A percentile compares a stretch with the other conserved stretches of the same genome.
Conservation (phyloP, 64 coral and sea anemone genomes). For the Platygyra sinensis region DNA sequence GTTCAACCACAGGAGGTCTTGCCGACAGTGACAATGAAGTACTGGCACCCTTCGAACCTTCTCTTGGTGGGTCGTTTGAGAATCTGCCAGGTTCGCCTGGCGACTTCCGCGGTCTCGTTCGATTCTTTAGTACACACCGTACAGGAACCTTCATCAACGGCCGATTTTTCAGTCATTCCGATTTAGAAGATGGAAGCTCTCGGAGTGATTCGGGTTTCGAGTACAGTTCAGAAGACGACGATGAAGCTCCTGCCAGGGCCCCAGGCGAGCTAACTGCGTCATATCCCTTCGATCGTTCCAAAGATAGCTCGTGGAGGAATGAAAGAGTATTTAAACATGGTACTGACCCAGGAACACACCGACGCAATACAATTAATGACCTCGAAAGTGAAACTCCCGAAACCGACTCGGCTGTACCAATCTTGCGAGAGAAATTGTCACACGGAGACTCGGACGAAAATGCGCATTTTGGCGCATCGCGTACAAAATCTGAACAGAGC, state of each 20-base stretch:
- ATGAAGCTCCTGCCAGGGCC: neutral
- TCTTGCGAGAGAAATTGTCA: neutral
- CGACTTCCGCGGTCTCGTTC: neutral
- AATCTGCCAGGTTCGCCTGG: neutral
- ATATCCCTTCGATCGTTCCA: neutral
- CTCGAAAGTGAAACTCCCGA: neutral
- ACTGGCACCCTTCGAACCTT: neutral
- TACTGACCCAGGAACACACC: neutral
- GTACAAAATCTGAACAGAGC: neutral
- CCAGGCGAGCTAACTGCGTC: neutral
- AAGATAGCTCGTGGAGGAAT: neutral
- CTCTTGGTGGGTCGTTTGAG: slow-evolving; percentile 2
- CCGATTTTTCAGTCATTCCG: slow-evolving; percentile 9
- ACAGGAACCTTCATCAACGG: slow-evolving; percentile 15
- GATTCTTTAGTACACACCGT: neutral
- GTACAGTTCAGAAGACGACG: slow-evolving; percentile 50
- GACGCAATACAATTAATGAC: neutral
- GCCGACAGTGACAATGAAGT: neutral
- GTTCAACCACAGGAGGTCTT: neutral
- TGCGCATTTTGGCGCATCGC: neutral
- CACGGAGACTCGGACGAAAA: neutral
- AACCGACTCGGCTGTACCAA: neutral
- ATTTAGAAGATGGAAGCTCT: neutral
- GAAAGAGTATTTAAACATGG: slow-evolving; percentile 29
- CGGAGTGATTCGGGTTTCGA: slow-evolving; percentile 38